A percentile compares a stretch with the other conserved stretches of the same genome.
These are phyloP conservation scores for Aplodontia rufa DNA, from an alignment of 2,113 vertebrate genomes.

Conservation along the genomic window DNA sequence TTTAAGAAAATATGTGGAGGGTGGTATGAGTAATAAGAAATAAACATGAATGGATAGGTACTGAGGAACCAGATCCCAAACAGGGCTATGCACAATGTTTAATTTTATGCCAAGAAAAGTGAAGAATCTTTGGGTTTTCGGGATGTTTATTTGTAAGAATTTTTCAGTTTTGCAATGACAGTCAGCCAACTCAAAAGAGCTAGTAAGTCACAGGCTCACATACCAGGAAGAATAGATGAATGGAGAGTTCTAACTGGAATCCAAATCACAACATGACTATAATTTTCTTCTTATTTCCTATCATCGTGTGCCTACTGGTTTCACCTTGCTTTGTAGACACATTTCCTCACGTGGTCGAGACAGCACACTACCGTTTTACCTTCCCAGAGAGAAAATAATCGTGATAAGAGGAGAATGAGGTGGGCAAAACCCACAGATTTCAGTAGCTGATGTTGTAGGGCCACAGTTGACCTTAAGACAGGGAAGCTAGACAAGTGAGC, in stretches of 20 bases:
- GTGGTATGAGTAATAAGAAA: too few relatives aligned
- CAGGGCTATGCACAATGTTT: fast-evolving
- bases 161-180: background rate
- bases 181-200: background rate
- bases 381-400: background rate
- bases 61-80: background rate
- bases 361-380: too few relatives aligned
- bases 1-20: too few relatives aligned
- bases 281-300: background rate
- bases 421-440: background rate
- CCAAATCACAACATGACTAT: background rate
- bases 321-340: background rate
- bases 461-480: background rate
- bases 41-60: too few relatives aligned
- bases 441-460: background rate
- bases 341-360: background rate
- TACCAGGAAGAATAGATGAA: background rate
- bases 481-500: background rate
- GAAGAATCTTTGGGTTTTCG: background rate
- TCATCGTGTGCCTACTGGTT: background rate
- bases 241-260: background rate
- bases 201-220: background rate
- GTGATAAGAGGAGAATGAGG: background rate
- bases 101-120: background rate
- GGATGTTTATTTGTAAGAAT: background rate